Base-by-base conservation (phyloP, 2,797 vertebrate species). In the Clarias pachynema region DNA sequence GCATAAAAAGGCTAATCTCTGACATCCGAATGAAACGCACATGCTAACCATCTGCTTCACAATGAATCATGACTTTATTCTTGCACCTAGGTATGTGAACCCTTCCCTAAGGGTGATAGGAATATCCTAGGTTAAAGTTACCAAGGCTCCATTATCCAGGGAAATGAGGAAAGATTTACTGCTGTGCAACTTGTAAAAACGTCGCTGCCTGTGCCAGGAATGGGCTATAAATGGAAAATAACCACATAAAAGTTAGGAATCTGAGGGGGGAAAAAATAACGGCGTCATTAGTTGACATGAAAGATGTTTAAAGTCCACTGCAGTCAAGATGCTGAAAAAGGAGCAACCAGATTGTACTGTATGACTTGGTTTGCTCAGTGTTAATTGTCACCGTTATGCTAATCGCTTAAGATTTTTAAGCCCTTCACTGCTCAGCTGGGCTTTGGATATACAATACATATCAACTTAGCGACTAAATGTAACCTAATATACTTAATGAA, bases 101-200 rank as follows among this genome's bases (percentile, higher is more conserved):
- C 69, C 60, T 72, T 65, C 57, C 82, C 82, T 26, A 40, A 66
- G 86, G 86, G 77, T 81, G 86, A 77, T 59, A 84, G 69, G 77
- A 81, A 87, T 87, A 87, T 87, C 82, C 82, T 81, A 29, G 68
- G 77, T 73, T 87, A 75, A 68, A 81, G 82, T 87, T 87, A 87
- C 86, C 34, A 24, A 26, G 40, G 78, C 26, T 73, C 78, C 62
- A 84, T 84, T 84, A 74, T 69, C 66, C 34, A 44, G 69, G 65
- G 68, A 78, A 53, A 73, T 60, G 44, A 79, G 68, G 49, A 75
- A 65, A 74, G 86, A 87, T 87, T 87, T 87, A 87, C 69, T 49
- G 53, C 82, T 10, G 4, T 84, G 44, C 59, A 75, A 69, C 85
- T 84, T 80, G 82, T 86, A 86, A 79, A 70, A 63, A 57, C 31